Evolutionary conservation across 2,797 vertebrate genomes (phyloP), one percentile per base, ranked within the genome.

Genomic region (Otolemur crassicaudatus): DNA sequence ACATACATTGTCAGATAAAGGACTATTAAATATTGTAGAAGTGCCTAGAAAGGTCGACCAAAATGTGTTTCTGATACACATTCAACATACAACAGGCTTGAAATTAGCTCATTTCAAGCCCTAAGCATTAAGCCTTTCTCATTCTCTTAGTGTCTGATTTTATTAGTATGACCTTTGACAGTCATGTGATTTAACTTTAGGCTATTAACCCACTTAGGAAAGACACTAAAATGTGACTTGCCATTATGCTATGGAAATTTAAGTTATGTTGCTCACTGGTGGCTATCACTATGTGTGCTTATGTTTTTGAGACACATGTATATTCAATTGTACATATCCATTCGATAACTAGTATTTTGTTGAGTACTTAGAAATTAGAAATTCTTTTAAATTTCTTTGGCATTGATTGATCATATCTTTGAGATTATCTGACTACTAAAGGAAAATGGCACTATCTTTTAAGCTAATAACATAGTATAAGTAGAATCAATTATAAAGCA

Each of bases 401-500:
- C 63, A 80, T 40, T n/a, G 29, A 93, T 87, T 49, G 8, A 89
- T 83, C 65, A 49, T 63, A 56, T 80, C 43, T 75, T 88, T 70
- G 37, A 58, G 69, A 82, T 70, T 70, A 3, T 65, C 37, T 87
- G 46, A 85, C 5, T 49, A 14, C 16, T 77, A 61, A 77, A 46
- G 20, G 6, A 85, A 88, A 31, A 82, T 3, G 40, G 9, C 13
- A 65, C 58, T 89, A 60, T 91, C 29, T 81, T 97, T 85, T 25
- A 81, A 92, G 34, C 53, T 96, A 46, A 92, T 65, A 83, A 75
- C 63, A 19, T 72, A 40, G 20, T 77, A 83, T 65, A 87, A 96
- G n/a, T 27, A 88, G 34, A 83, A 91, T 53, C 4, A 53, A 92
- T 90, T 96, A 69, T 3, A 69, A 19, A 96, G 7, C 17, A 65